Base-by-base conservation (phyloP, 2,113 vertebrate genomes). In the Oplegnathus fasciatus region DNA sequence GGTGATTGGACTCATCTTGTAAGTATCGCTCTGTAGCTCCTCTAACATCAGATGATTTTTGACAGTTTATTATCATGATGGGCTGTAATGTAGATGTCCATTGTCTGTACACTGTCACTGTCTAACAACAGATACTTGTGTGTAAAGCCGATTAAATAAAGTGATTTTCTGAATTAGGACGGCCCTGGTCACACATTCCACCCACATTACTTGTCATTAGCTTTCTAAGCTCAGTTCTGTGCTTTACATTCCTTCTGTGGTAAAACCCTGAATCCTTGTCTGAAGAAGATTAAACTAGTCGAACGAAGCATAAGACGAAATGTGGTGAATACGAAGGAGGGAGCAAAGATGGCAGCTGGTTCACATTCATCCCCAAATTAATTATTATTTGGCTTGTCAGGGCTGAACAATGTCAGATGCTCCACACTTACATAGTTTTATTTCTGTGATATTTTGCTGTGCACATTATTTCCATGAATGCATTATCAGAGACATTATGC, bases 281-380 rank as follows among this genome's bases (percentile, higher is more conserved):
- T 68, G 74, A 88, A 91, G 78, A 73, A 88, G 81, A 86, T 91
- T 85, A 87, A 90, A 86, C 67, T 79, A 86, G 83, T 85, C 13
- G 2, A 79, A 55, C 65, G 44, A 83, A 80, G 52, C 48, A 65
- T 34, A n/a, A 55, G 42, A 46, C 42, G 61, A 81, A 79, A 85
- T 50, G 57, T 13, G 32, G 69, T 57, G 76, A 83, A 85, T 86
- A 76, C 75, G 55, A 62, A 84, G 7, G 61, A 61, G 28, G 54
- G 50, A 72, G 70, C 32, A 46, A 82, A 64, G 52, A 74, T 44
- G 68, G 66, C 66, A 54, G 50, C 76, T 37, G 32, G 20, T 82
- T 82, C 52, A 75, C 34, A 24, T 80, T 42, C 28, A 78, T 72
- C 70, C 55, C 1, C 37, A 58, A 46, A 57, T 76, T 48, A 64